These are phyloP conservation scores for Mimas tiliae DNA, from an alignment of 2,888 invertebrate species.

Conservation along the genomic window DNA sequence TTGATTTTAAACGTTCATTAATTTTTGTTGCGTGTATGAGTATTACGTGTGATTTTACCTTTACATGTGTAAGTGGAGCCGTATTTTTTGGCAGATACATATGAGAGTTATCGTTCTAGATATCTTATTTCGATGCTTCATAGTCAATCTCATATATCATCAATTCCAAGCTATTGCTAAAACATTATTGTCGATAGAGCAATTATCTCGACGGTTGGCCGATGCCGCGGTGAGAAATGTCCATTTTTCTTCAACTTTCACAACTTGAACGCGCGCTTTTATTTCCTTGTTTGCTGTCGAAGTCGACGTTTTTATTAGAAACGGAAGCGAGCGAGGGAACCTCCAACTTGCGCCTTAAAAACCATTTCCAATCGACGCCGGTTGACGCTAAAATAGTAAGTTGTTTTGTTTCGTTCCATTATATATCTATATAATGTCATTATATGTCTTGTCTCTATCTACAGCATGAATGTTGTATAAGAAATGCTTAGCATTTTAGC, in stretches of 20 bases:
- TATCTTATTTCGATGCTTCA: too few relatives aligned
- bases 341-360: conserved; percentile 7
- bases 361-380: conserved; percentile 18
- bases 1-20: too few relatives aligned
- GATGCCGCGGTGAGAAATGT: conserved; percentile 4
- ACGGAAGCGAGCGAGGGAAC: conserved; percentile 36
- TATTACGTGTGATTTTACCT: too few relatives aligned
- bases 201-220: conserved; percentile 14
- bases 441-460: not conserved
- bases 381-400: not conserved
- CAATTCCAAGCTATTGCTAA: not conserved
- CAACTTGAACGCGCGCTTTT: not conserved
- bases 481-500: too few relatives aligned
- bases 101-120: too few relatives aligned
- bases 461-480: too few relatives aligned
- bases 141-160: too few relatives aligned
- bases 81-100: too few relatives aligned
- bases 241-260: not conserved
- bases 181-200: not conserved
- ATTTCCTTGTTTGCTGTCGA: conserved; percentile 17
- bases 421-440: not conserved
- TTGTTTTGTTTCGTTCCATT: not conserved
- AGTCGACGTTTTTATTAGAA: conserved; percentile 41
- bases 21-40: too few relatives aligned
- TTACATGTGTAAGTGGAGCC: too few relatives aligned